These are phyloP conservation scores for Ophioninae sp. DNA, from an alignment of 2,888 invertebrate genomes.

Conservation along the genomic window DNA sequence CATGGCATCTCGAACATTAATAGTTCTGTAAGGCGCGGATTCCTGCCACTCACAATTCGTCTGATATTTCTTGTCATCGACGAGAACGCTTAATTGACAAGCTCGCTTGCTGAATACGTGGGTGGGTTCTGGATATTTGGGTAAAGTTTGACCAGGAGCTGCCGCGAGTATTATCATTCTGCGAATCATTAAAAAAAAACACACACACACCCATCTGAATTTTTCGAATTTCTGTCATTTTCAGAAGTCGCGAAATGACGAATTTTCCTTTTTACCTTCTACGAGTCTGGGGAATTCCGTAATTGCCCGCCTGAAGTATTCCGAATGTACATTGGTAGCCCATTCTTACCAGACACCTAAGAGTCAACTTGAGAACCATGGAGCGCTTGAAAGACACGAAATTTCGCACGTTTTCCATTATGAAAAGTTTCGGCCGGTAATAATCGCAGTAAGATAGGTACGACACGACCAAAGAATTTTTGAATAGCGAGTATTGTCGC, in stretches of 20 bases:
- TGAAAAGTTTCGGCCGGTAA: conserved; percentile 91
- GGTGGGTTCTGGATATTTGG: conserved; percentile 89
- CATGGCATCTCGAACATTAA: conserved; percentile 91
- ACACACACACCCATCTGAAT: too few species aligned
- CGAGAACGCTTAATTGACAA: conserved; percentile 84
- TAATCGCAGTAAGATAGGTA: conserved; percentile 93
- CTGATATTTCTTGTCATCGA: conserved; percentile 83
- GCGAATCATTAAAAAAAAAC: background rate
- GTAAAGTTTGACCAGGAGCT: conserved; percentile 89
- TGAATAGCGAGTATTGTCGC: conserved; percentile 91
- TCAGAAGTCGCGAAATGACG: background rate
- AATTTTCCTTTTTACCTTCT: conserved; percentile 82
- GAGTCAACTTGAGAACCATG: conserved; percentile 90
- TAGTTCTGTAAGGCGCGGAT: conserved; percentile 89
- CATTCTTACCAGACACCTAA: conserved; percentile 89
- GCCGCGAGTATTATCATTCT: conserved; percentile 90
- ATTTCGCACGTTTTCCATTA: conserved; percentile 93
- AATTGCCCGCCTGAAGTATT: conserved; percentile 92
- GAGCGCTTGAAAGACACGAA: conserved; percentile 91
- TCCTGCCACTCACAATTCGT: conserved; percentile 85
- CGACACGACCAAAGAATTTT: conserved; percentile 91
- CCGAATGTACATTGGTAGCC: conserved; percentile 94
- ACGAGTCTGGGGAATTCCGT: conserved; percentile 92
- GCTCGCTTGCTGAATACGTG: conserved; percentile 89
- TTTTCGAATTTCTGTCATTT: background rate